Evolutionary conservation across 2,113 vertebrate species (phyloP), one percentile per base, ranked within the genome.

Genomic region (Pseudorectes ferrugineus): DNA sequence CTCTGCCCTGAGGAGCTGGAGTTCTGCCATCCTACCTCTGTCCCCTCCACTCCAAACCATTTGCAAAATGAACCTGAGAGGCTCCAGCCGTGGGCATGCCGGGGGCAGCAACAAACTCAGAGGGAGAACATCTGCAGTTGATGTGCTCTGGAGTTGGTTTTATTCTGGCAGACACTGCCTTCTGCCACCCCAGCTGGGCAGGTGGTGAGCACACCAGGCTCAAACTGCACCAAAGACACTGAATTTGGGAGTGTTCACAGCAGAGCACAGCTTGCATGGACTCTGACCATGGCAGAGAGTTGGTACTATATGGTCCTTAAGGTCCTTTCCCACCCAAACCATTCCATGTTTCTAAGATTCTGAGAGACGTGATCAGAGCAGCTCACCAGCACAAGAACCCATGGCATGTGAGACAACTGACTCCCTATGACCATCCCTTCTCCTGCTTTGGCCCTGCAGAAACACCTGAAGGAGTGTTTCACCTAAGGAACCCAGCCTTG

Each of bases 31-130:
- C 33, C 25, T 59, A 24, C 21, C 36, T 63, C 40, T 36, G 55
- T 40, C n/a, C 57, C 45, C 54, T 65, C 29, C 35, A 11, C 36
- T 73, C 55, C 76, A 54, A 38, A 61, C 38, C 25, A 35, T 33
- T 20, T 52, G 28, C 36, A 61, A 40, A 88, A 70, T 16, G 6
- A 31, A 76, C 33, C 14, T 1, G 40, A 67, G 48, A 29, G 43
- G 67, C 23, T 75, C 38, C 65, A 33, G 54, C 45, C 17, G 7
- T 12, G 35, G 40, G 31, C 29, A 35, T 0, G 0, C 8, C 0
- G 0, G 6, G 8, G 17, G 21, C 70, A 89, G 40, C 65, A 48
- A 46, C 26, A 72, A 59, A 76, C 3, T 2, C 20, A 55, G 49
- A 61, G 24, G 5, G 20, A 78, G 61, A 82, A 57, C 38, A 57